These are phyloP conservation scores for Fistularia tabacaria DNA, from an alignment of 2,797 vertebrate genomes.

Conservation along the genomic window DNA sequence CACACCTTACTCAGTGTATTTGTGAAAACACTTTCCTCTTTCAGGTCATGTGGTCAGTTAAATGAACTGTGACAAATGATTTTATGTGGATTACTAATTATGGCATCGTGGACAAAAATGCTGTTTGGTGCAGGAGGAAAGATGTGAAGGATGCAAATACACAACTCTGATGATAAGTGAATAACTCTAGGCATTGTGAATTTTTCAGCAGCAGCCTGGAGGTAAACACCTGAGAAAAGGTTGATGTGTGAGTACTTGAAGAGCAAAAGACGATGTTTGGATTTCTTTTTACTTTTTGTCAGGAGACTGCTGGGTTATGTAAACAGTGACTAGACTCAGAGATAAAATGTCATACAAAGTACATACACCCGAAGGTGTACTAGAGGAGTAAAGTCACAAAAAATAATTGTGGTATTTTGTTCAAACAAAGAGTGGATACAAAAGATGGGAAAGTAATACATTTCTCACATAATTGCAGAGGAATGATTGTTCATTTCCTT, in stretches of 20 bases:
- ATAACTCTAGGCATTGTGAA: constrained; percentile 70
- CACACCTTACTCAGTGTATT: constrained; percentile 55
- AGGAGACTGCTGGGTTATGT: constrained; percentile 58
- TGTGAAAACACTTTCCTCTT: constrained; percentile 52
- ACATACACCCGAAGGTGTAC: constrained; percentile 41
- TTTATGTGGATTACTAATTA: constrained; percentile 68
- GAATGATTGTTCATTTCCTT: constrained; percentile 24
- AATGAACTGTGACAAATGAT: constrained; percentile 65
- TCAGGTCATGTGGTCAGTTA: constrained; percentile 52
- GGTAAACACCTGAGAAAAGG: constrained; percentile 67
- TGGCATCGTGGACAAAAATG: constrained; percentile 32
- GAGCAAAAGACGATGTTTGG: constrained; percentile 51
- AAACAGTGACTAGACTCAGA: constrained; percentile 40
- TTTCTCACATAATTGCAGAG: constrained; percentile 38
- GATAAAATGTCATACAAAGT: constrained; percentile 46
- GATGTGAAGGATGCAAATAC: constrained; percentile 44
- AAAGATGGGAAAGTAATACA: constrained; percentile 44
- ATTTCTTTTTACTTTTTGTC: constrained; percentile 61
- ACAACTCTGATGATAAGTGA: constrained; percentile 61
- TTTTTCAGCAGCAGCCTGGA: constrained; percentile 70
- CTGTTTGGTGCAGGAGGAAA: constrained; percentile 62
- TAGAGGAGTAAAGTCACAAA: constrained; percentile 55
- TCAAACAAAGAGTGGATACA: constrained; percentile 43
- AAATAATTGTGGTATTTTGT: constrained; percentile 47
- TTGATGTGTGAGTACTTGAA: constrained; percentile 68